Percentiles rank a stretch among this genome's conserved stretches.
These are phyloP conservation scores for Cephalopterus ornatus DNA, from an alignment of 2,113 vertebrate species.

Conservation along the genomic window DNA sequence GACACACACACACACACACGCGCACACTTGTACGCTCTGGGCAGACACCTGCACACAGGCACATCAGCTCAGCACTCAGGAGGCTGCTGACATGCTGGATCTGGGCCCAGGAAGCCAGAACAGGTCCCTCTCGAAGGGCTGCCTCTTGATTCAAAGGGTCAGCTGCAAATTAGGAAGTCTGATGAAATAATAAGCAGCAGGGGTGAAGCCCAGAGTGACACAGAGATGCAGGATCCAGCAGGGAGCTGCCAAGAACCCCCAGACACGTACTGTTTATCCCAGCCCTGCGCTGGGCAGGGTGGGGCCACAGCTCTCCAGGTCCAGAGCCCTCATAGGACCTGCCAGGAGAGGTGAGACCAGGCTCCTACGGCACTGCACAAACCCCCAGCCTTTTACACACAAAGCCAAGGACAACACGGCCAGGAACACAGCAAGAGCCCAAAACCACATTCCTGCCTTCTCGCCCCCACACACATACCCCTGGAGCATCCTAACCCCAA, in stretches of 20 bases:
- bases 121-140: background rate
- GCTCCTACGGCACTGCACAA: background rate
- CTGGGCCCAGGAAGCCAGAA: background rate
- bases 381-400: background rate
- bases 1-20: too few relatives aligned
- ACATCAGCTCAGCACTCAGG: background rate
- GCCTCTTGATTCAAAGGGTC: background rate
- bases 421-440: fast-evolving
- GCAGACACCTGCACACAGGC: background rate
- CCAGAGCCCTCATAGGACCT: background rate
- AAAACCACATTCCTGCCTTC: background rate
- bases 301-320: background rate
- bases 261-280: fast-evolving
- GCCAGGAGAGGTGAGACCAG: fast-evolving
- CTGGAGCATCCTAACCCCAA: background rate
- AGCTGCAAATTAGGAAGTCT: background rate
- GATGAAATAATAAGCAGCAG: background rate
- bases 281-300: fast-evolving
- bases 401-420: fast-evolving
- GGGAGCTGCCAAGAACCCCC: background rate
- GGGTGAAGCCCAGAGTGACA: background rate
- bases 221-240: background rate
- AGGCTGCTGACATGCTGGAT: background rate
- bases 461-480: fast-evolving
- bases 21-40: fast-evolving